phyloP scores from a whole-genome alignment of 2,113 vertebrate species.

The Toxotes jaculatrix region DNA sequence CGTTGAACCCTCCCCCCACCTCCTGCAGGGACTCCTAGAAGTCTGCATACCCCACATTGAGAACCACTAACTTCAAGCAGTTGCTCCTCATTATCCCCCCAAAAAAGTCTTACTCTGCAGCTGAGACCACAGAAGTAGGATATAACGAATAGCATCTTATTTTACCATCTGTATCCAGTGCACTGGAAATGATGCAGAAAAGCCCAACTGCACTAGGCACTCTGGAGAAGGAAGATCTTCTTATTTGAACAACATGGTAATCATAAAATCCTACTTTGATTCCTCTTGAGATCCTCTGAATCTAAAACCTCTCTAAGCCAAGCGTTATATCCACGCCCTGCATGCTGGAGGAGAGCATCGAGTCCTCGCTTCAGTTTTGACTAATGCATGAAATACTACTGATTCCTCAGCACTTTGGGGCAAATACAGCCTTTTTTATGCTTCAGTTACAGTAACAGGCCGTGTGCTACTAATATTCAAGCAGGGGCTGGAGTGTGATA shows the following conservation, averaged over 20 bases:
- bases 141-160: slow-evolving; percentile 59
- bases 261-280: slow-evolving; percentile 48
- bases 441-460: slow-evolving; percentile 56
- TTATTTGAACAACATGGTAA: slow-evolving; percentile 74
- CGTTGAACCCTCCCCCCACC: too few species aligned
- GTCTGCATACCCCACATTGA: slow-evolving; percentile 10
- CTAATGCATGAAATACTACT: slow-evolving; percentile 55
- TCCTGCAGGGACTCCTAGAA: slow-evolving; percentile 5
- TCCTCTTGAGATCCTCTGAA: slow-evolving; percentile 13
- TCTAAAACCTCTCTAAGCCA: slow-evolving; percentile 21
- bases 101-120: slow-evolving; percentile 12
- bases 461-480: slow-evolving; percentile 55
- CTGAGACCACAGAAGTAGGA: slow-evolving; percentile 14
- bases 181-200: slow-evolving; percentile 79
- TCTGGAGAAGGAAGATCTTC: slow-evolving; percentile 62
- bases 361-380: slow-evolving; percentile 30
- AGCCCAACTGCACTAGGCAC: slow-evolving; percentile 76
- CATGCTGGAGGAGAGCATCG: slow-evolving; percentile 46
- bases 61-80: slow-evolving; percentile 12
- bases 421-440: slow-evolving; percentile 62
- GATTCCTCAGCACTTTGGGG: slow-evolving; percentile 29
- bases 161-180: slow-evolving; percentile 74
- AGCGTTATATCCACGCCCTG: slow-evolving; percentile 28
- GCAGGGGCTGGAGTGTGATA: slow-evolving; percentile 46
- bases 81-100: slow-evolving; percentile 27